Conservation (phyloP, 2,888 invertebrate species). For the Adelognathus sp. region DNA sequence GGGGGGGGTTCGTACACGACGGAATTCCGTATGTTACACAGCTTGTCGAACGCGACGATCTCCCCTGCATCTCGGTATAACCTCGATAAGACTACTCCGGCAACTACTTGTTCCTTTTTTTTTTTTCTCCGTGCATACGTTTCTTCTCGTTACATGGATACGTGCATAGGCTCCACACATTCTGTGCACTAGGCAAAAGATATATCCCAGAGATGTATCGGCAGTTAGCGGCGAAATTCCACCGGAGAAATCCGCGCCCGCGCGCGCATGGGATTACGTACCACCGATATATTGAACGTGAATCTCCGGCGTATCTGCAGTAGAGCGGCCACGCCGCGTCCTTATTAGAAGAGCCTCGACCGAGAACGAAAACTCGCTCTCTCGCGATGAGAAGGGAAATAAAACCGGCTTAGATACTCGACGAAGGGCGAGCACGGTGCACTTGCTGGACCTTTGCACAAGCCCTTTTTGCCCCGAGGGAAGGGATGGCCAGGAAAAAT, state of each 20-base stretch:
- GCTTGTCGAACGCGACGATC: conserved; percentile 39
- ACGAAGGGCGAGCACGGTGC: background rate
- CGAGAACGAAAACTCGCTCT: conserved; percentile 41
- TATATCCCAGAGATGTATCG: conserved; percentile 51
- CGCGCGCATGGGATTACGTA: conserved; percentile 13
- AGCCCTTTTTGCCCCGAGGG: conserved; percentile 11
- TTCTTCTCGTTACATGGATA: conserved; percentile 49
- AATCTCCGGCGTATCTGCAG: conserved; percentile 53
- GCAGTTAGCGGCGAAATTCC: conserved; percentile 44
- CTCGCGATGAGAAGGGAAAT: conserved; percentile 12
- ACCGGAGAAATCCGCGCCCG: conserved; percentile 48
- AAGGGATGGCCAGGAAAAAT: conserved; percentile 59
- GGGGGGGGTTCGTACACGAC: conserved; percentile 25
- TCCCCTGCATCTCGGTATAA: conserved; percentile 44
- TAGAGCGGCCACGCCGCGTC: background rate
- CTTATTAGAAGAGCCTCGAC: conserved; percentile 56
- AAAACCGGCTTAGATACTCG: conserved; percentile 19
- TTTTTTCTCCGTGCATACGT: background rate
- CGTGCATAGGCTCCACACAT: conserved; percentile 1
- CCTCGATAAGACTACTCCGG: conserved; percentile 34
- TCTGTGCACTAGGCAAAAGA: conserved; percentile 18
- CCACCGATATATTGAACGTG: conserved; percentile 56
- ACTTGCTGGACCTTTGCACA: background rate
- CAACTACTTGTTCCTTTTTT: background rate
- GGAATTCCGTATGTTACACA: conserved; percentile 27